These are phyloP conservation scores for Graptemys geographica DNA, from an alignment of 2,797 vertebrate species.

Conservation along the genomic window DNA sequence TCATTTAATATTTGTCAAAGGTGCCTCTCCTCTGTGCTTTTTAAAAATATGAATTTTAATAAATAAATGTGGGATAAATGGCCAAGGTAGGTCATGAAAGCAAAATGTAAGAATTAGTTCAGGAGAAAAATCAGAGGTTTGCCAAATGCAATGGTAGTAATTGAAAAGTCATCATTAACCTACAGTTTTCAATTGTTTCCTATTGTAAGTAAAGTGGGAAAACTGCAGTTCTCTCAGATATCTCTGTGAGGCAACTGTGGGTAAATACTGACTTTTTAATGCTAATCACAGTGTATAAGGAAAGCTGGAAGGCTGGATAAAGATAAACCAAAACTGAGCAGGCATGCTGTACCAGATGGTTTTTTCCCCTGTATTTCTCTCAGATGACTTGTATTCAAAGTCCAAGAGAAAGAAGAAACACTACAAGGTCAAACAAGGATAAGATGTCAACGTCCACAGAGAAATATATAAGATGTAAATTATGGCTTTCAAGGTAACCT, in stretches of 20 bases:
- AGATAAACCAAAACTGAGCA: slow-evolving; percentile 21
- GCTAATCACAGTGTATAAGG: not conserved
- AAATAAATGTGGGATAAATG: not conserved
- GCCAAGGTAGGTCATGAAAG: not conserved
- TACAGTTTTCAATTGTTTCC: not conserved
- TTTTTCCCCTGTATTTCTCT: not conserved
- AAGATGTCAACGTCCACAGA: not conserved
- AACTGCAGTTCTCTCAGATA: not conserved
- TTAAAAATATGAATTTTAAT: not conserved
- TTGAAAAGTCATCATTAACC: not conserved
- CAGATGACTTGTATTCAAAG: not conserved
- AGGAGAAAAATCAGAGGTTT: not conserved
- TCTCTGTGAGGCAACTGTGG: not conserved
- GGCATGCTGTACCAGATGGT: slow-evolving; percentile 13
- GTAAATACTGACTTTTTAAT: not conserved
- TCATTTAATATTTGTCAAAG: not conserved
- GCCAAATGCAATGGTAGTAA: fast-evolving
- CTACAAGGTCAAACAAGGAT: not conserved
- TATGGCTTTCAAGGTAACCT: not conserved
- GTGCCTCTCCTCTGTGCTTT: not conserved
- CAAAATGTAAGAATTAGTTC: not conserved
- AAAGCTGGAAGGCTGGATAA: slow-evolving; percentile 1
- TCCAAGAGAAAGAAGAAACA: not conserved
- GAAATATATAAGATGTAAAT: fast-evolving
- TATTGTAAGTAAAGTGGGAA: not conserved